Percentiles rank a stretch among this genome's conserved stretches.
Conservation (phyloP, 2,888 invertebrate species). For the Ichneumon xanthorius region DNA sequence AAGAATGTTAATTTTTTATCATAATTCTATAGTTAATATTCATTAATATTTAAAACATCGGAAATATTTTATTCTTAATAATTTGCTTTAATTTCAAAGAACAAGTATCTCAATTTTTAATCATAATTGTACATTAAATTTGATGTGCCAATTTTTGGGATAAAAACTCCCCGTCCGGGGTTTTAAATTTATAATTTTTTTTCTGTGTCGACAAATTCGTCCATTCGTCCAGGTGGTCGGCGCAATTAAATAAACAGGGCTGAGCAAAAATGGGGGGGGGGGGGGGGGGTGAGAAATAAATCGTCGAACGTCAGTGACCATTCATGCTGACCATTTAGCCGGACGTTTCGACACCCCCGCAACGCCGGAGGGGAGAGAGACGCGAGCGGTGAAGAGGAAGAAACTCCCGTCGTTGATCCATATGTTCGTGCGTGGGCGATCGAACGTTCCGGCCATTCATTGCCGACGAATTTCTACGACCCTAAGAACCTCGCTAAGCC, state of each 20-base stretch:
- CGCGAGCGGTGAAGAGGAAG: conserved; percentile 63
- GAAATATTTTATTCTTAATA: too few relatives aligned
- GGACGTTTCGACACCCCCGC: conserved; percentile 62
- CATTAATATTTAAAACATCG: too few relatives aligned
- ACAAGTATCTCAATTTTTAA: too few relatives aligned
- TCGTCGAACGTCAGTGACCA: conserved; percentile 58
- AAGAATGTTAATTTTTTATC: too few relatives aligned
- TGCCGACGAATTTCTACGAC: conserved; percentile 24
- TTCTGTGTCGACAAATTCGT: too few relatives aligned
- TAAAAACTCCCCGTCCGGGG: too few relatives aligned
- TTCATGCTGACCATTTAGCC: conserved; percentile 48
- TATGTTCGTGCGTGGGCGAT: conserved; percentile 65
- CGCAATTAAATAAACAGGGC: conserved; percentile 37
- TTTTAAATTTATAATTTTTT: too few relatives aligned
- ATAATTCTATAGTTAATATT: too few relatives aligned
- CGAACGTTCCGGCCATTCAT: conserved; percentile 31
- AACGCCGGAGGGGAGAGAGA: conserved; percentile 3
- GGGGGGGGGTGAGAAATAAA: conserved; percentile 19
- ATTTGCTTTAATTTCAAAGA: too few relatives aligned
- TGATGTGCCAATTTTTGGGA: too few relatives aligned
- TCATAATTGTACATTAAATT: too few relatives aligned
- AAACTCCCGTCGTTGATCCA: conserved; percentile 42
- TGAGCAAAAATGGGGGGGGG: conserved; percentile 34
- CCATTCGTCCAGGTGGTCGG: conserved; percentile 30
- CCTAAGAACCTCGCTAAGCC: conserved; percentile 20